A percentile compares a stretch with the other conserved stretches of the same genome.
phyloP scores from a whole-genome alignment of 2,888 invertebrate species.

The Orgyia antiqua region DNA sequence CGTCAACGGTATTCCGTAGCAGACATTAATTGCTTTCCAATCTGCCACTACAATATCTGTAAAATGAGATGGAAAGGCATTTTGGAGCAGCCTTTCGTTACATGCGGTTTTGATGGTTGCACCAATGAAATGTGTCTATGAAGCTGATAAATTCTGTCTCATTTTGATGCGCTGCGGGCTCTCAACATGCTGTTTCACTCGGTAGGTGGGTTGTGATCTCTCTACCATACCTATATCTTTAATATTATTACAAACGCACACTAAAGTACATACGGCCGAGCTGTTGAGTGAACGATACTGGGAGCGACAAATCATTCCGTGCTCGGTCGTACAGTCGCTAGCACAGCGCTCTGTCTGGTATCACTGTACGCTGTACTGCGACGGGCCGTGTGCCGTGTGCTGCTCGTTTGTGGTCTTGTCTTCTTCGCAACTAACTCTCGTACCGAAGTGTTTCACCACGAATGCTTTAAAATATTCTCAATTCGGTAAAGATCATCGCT shows the following conservation, averaged over 20 bases:
- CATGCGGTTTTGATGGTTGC: background rate
- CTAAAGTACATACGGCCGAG: conserved; percentile 1
- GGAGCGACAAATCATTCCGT: conserved; percentile 8
- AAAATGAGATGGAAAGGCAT: no score
- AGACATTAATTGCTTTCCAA: no score
- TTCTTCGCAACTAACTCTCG: conserved; percentile 33
- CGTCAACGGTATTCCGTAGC: no score
- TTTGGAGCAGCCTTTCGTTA: background rate
- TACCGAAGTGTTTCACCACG: conserved; percentile 39
- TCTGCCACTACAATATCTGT: no score
- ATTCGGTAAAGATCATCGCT: background rate
- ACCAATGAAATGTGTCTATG: conserved; percentile 7
- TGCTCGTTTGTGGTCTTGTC: no score
- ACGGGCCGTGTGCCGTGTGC: conserved; percentile 28
- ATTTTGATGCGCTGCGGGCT: conserved; percentile 7
- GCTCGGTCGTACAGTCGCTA: background rate
- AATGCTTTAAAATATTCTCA: conserved; percentile 27
- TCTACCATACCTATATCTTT: no score
- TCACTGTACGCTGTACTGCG: conserved; percentile 26
- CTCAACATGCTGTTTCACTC: conserved; percentile 3
- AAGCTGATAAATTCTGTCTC: conserved; percentile 7
- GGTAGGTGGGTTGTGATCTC: conserved; percentile 13
- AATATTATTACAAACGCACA: no score
- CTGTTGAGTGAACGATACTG: background rate
- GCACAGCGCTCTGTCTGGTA: conserved; percentile 12